Evolutionary conservation across 37 sponge, comb jelly and placozoan genomes (phyloP).

Genomic region (Aplysina aerophoba): DNA sequence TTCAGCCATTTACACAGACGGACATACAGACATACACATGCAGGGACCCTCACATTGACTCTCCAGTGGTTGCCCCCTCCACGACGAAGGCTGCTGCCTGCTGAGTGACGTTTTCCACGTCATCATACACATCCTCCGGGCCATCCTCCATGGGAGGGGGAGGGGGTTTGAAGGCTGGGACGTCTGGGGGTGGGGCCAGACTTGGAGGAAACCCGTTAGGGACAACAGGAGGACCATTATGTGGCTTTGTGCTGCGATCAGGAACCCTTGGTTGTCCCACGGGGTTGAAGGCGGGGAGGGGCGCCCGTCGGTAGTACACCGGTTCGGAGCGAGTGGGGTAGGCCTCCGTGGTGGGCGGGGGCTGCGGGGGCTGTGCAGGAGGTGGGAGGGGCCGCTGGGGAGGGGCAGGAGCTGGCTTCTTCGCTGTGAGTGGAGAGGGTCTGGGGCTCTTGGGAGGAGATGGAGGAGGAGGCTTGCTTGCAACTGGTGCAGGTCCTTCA

Average conservation of each 20-base stretch:
- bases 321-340: background rate
- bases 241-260: background rate
- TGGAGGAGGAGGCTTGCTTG: background rate
- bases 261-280: background rate
- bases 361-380: background rate
- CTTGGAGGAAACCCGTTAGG: slow-evolving; percentile 10
- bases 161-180: slow-evolving; percentile 29
- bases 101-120: background rate
- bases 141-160: slow-evolving; percentile 1
- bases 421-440: background rate
- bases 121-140: slow-evolving; percentile 20
- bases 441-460: background rate
- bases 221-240: background rate
- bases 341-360: background rate
- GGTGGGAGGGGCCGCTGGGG: slow-evolving; percentile 5
- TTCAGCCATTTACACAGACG: too few relatives aligned
- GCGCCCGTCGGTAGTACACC: background rate
- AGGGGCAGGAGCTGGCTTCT: background rate
- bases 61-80: background rate
- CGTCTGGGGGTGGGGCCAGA: background rate
- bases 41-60: background rate
- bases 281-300: slow-evolving; percentile 1
- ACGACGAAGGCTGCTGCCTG: background rate
- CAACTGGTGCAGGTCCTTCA: background rate
- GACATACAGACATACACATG: too few relatives aligned